Percentiles rank a stretch among this genome's conserved stretches.
These are phyloP conservation scores for Dromaius novaehollandiae DNA, from an alignment of 2,113 vertebrate genomes.

Conservation along the genomic window DNA sequence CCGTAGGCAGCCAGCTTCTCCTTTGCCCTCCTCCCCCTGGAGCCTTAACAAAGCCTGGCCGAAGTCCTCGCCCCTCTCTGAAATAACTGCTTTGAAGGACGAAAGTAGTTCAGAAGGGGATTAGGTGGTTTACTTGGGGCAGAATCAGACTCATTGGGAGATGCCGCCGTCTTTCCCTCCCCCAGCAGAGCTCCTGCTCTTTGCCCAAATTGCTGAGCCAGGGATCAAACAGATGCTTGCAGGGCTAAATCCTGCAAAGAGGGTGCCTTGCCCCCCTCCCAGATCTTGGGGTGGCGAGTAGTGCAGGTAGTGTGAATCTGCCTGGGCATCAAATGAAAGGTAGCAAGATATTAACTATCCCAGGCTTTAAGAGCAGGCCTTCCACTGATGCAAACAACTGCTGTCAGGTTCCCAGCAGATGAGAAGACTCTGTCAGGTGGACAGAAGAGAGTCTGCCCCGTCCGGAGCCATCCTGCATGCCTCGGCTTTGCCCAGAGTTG, in stretches of 20 bases:
- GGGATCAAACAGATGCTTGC: neutral
- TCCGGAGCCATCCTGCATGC: no score
- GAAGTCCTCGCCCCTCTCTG: neutral
- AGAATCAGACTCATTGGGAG: neutral
- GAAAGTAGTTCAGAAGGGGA: neutral
- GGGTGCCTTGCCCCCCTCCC: neutral
- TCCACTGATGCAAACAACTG: neutral
- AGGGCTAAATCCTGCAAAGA: neutral
- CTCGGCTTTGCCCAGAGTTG: no score
- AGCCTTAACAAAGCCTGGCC: neutral
- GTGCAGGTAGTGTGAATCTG: neutral
- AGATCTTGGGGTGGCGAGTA: neutral
- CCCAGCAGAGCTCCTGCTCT: neutral
- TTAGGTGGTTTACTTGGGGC: neutral
- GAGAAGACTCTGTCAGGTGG: no score
- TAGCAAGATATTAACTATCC: neutral
- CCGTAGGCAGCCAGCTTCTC: neutral
- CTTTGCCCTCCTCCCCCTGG: neutral
- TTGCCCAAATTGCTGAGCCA: neutral
- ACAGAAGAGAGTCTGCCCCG: no score
- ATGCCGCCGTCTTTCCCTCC: neutral
- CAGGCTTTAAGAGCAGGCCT: neutral
- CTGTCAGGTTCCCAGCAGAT: neutral
- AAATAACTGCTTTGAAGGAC: neutral
- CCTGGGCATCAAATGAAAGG: neutral